Conservation (phyloP, 2,113 vertebrate genomes). For the Trogon melanurus region DNA sequence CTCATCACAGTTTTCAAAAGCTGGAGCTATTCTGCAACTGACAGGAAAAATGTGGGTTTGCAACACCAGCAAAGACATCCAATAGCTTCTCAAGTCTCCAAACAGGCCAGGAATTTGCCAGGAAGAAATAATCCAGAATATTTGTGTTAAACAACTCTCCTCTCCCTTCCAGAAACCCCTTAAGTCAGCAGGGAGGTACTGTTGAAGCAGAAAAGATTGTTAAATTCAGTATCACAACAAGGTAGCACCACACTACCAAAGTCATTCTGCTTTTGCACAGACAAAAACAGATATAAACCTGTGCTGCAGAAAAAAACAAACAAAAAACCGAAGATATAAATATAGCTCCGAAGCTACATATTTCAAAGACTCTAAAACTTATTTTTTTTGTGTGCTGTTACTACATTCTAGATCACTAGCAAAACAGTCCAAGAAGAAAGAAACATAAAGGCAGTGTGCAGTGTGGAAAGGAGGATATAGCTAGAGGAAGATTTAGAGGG, state of each 20-base stretch:
- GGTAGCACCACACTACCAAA: not conserved
- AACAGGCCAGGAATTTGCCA: slow-evolving; percentile 36
- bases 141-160: not conserved
- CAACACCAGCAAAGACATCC: slow-evolving; percentile 3
- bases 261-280: not conserved
- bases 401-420: not conserved
- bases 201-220: slow-evolving; percentile 31
- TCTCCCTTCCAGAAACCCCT: not conserved
- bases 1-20: not conserved
- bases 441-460: not conserved
- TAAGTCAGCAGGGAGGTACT: slow-evolving; percentile 44
- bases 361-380: not conserved
- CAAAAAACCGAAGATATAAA: not conserved
- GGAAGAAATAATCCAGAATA: slow-evolving; percentile 47
- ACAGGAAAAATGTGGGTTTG: slow-evolving; percentile 27
- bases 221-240: not conserved
- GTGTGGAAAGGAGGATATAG: not conserved
- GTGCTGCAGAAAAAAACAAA: not conserved
- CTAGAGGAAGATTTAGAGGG: not conserved
- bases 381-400: not conserved
- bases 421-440: not conserved
- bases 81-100: slow-evolving; percentile 1
- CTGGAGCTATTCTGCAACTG: slow-evolving; percentile 3
- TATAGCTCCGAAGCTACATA: not conserved
- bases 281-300: not conserved